These are phyloP conservation scores for western clawed frog (Xenopus tropicalis) DNA, from an alignment of 2,113 vertebrate genomes.

Conservation along the genomic window UCB_Xtro_10.0 CM004447.2:119906501-119907000, in stretches of 20 bases:
- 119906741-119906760: slow-evolving; percentile 77
- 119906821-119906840: background rate
- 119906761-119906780: slow-evolving; percentile 63
- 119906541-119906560: slow-evolving; percentile 73
- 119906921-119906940: too few species aligned
- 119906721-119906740: slow-evolving; percentile 74
- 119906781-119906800: slow-evolving; percentile 60
- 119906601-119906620: slow-evolving; percentile 98
- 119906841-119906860: too few species aligned
- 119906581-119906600: slow-evolving; percentile 99
- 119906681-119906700: slow-evolving; percentile 98
- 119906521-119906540: slow-evolving; percentile 73
- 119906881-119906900: too few species aligned
- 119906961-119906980: too few species aligned
- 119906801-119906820: slow-evolving; percentile 59
- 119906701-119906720: slow-evolving; percentile 96
- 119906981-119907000: too few species aligned
- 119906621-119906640: slow-evolving; percentile 99
- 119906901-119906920: too few species aligned
- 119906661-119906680: slow-evolving; percentile 99
- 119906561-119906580: slow-evolving; percentile 93
- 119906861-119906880: too few species aligned
- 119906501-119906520: slow-evolving; percentile 71
- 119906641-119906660: slow-evolving; percentile 99
- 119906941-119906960: too few species aligned